These are phyloP conservation scores for Paedocypris micromegethes DNA, from an alignment of 2,797 vertebrate species.

Conservation along the genomic window DNA sequence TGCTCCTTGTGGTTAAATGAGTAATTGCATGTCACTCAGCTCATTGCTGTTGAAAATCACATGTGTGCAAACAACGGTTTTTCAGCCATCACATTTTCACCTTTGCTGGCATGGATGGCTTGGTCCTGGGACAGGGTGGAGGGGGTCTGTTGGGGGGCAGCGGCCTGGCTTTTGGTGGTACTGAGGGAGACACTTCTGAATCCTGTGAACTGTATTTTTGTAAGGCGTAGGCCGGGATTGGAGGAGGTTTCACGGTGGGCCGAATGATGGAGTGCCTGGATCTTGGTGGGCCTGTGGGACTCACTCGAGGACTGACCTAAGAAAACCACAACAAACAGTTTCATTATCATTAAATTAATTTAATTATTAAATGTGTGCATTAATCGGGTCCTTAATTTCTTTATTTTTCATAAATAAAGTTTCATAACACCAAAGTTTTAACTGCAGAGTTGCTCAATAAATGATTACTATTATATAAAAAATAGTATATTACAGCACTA, in stretches of 20 bases:
- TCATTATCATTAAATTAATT: neutral
- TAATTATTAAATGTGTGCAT: neutral
- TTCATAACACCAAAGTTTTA: no score
- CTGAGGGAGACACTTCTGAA: slow-evolving; percentile 19
- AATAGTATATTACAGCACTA: no score
- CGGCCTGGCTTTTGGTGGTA: slow-evolving; percentile 27
- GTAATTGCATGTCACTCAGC: no score
- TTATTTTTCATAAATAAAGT: no score
- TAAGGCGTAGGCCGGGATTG: slow-evolving; percentile 50
- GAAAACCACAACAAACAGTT: slow-evolving; percentile 17
- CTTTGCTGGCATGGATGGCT: slow-evolving; percentile 64
- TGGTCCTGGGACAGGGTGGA: slow-evolving; percentile 77
- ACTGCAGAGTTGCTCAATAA: no score
- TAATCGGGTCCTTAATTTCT: no score
- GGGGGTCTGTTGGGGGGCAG: slow-evolving; percentile 82
- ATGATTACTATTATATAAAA: no score
- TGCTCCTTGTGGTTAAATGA: no score
- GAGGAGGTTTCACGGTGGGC: slow-evolving; percentile 63
- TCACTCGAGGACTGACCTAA: slow-evolving; percentile 44
- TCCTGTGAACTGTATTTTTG: slow-evolving; percentile 23
- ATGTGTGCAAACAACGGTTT: no score
- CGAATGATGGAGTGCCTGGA: slow-evolving; percentile 50
- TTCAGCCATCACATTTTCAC: slow-evolving; percentile 54
- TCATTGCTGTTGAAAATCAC: no score
- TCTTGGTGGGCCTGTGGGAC: slow-evolving; percentile 49